Base-by-base conservation (phyloP, 2,113 vertebrate species). In the Chlorodrepanis virens region DNA sequence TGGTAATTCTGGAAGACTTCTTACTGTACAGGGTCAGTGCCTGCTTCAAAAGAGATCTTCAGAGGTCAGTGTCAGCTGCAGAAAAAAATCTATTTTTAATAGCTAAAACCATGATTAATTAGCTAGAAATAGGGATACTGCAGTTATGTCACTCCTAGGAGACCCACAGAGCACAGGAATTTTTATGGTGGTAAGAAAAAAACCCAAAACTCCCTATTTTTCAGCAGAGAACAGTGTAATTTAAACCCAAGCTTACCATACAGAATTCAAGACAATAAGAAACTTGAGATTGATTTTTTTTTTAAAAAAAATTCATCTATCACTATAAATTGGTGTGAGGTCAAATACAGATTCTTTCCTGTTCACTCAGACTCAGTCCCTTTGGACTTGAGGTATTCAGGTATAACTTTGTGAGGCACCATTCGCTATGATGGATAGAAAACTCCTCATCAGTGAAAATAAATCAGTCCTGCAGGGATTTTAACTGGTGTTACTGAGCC, bases 121-220 rank as follows among this genome's bases (percentile, higher is more conserved):
- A 69, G 37, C 27, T 70, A 50, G 33, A 84, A 74, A 57, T 10
- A 17, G 14, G 24, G 20, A 45, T 39, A 40, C 18, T 77, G 9
- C 10, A 44, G 5, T 40, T 45, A 20, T 13, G 2, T 64, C 15
- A 44, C 19, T 71, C 19, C 5, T 1, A 3, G 63, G 53, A 87
- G 19, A 64, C 8, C 16, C 39, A 37, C 6, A 67, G 29, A 70
- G 17, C 31, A 49, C 23, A 87, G 17, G 54, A 53, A 16, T 45
- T 14, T 22, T 59, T 31, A 54, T 9, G 54, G 10, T 20, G 24
- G 17, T 59, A 56, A 74, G 68, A 69, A 33, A 1, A 52, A 40
- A 57, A 10, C 2, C 33, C 56, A 24, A 11, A 1, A 4, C 14
- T 24, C 14, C 7, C 10, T 29, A 0, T 12, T 39, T 49, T 49